phyloP scores from a whole-genome alignment of 2,113 vertebrate genomes.

The Symphodus melops region DNA sequence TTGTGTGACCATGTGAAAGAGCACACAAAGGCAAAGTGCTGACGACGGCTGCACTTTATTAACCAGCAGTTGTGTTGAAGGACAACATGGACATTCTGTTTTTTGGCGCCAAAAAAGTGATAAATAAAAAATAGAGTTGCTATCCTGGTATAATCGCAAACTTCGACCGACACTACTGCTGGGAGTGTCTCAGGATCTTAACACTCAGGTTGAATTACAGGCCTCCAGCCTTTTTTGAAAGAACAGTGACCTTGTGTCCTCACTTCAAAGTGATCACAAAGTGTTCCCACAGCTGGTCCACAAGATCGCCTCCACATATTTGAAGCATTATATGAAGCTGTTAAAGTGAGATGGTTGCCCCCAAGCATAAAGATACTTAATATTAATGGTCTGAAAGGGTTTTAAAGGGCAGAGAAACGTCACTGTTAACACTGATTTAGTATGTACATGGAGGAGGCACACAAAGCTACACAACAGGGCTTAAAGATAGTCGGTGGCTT shows the following conservation, averaged over 20 bases:
- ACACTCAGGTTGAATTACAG: not conserved
- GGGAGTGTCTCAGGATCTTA: not conserved
- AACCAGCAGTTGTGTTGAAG: not conserved
- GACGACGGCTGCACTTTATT: not conserved
- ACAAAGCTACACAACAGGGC: too few relatives aligned
- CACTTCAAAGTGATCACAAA: conserved; percentile 51
- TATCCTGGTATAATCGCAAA: not conserved
- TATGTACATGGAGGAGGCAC: not conserved
- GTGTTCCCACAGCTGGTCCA: conserved; percentile 19
- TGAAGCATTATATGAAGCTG: conserved; percentile 9
- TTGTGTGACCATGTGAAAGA: not conserved
- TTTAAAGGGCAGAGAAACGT: conserved; percentile 3
- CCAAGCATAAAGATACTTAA: conserved; percentile 11
- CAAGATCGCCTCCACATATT: conserved; percentile 8
- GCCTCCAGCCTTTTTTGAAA: not conserved
- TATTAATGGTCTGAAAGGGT: conserved; percentile 2
- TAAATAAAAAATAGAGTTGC: not conserved
- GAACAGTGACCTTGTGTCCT: conserved; percentile 19
- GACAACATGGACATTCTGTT: not conserved
- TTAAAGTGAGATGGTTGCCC: conserved; percentile 8
- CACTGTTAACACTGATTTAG: conserved; percentile 16
- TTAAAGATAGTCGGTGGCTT: too few relatives aligned
- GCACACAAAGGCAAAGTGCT: not conserved
- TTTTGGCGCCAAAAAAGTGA: not conserved
- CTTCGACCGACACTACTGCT: conserved; percentile 1